A percentile compares a stretch with the other conserved stretches of the same genome.
Evolutionary conservation across 2,113 vertebrate genomes (phyloP).

Genomic region (Natator depressus): DNA sequence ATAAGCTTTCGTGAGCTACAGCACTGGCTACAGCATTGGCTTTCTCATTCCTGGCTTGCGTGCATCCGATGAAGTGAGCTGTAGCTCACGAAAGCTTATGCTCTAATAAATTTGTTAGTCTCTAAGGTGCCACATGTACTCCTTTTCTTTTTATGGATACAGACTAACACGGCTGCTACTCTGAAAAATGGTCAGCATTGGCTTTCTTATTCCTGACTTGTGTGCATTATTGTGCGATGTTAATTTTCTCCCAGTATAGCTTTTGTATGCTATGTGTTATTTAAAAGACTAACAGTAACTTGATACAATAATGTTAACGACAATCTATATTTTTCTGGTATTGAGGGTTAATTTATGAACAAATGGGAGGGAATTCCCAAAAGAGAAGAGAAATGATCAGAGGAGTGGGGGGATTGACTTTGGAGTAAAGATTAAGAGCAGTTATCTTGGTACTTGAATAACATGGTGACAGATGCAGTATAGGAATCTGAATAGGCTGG

Average conservation of each 20-base stretch:
- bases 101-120: too few relatives aligned
- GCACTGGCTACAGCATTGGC: too few relatives aligned
- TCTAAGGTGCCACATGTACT: too few relatives aligned
- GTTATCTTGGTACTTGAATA: not conserved
- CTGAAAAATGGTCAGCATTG: not conserved
- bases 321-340: not conserved
- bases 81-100: too few relatives aligned
- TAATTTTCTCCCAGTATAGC: not conserved
- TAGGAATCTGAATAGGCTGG: not conserved
- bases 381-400: not conserved
- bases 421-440: not conserved
- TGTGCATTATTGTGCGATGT: not conserved
- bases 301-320: not conserved
- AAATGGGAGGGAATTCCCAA: not conserved
- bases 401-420: not conserved
- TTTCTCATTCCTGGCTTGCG: too few relatives aligned
- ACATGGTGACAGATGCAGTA: not conserved
- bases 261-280: not conserved
- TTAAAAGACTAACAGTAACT: not conserved
- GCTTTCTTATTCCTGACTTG: not conserved
- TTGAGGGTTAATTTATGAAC: not conserved
- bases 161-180: too few relatives aligned
- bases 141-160: too few relatives aligned
- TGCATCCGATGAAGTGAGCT: too few relatives aligned
- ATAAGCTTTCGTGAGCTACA: too few relatives aligned